A percentile compares a stretch with the other conserved stretches of the same genome.
phyloP scores from a whole-genome alignment of 2,888 invertebrate genomes.

The Epiblema foenella region DNA sequence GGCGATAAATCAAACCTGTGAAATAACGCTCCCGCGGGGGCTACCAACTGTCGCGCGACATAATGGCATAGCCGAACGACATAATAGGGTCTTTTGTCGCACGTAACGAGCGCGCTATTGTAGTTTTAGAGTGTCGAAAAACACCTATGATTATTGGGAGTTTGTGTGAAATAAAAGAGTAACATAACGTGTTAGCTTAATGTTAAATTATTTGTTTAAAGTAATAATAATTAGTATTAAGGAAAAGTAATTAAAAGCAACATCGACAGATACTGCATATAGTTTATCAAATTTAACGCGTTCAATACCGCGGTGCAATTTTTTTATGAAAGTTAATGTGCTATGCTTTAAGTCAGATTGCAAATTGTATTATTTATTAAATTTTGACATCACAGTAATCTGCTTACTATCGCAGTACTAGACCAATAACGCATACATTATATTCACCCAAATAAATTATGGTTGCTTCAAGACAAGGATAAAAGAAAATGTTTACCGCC shows the following conservation, averaged over 20 bases:
- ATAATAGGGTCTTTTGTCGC: conserved; percentile 72
- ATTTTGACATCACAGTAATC: too few relatives aligned
- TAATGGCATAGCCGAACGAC: conserved; percentile 52
- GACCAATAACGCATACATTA: too few relatives aligned
- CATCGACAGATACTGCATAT: too few relatives aligned
- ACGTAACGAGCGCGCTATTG: conserved; percentile 42
- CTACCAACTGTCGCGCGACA: conserved; percentile 67
- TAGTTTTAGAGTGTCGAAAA: conserved; percentile 39
- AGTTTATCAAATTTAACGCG: too few relatives aligned
- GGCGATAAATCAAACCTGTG: conserved; percentile 74
- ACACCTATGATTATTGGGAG: conserved; percentile 42
- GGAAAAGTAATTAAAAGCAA: too few relatives aligned
- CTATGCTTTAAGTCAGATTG: too few relatives aligned
- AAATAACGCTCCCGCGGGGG: conserved; percentile 72
- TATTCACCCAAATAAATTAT: too few relatives aligned
- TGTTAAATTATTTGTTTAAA: conserved; percentile 9
- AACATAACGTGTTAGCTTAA: neutral
- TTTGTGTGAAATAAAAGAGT: conserved; percentile 18
- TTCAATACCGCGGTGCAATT: too few relatives aligned
- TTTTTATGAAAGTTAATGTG: too few relatives aligned
- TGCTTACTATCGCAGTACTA: too few relatives aligned
- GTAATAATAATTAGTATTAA: neutral
- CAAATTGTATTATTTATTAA: too few relatives aligned
- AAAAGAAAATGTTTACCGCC: neutral
- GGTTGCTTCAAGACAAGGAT: too few relatives aligned